Conservation (phyloP, 2,888 invertebrate genomes). For the Drosophila affinis region DNA sequence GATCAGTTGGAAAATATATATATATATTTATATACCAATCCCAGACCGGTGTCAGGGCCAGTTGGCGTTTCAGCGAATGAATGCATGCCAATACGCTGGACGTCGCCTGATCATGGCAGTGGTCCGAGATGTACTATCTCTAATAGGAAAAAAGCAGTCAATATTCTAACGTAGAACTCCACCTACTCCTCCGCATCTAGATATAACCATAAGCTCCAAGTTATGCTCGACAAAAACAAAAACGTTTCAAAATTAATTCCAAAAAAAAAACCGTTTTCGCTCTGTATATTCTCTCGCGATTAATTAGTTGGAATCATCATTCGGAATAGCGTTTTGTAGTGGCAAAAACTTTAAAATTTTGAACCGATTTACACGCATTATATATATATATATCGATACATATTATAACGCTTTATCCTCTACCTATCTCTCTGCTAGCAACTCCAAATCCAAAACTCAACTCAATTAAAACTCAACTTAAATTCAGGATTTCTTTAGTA, state of each 20-base stretch:
- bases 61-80: neutral
- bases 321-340: neutral
- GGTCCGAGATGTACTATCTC: neutral
- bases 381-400: slow-evolving; percentile 27
- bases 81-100: neutral
- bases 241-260: neutral
- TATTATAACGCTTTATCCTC: slow-evolving; percentile 47
- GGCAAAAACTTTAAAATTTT: neutral
- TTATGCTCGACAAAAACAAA: neutral
- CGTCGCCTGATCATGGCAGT: neutral
- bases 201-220: neutral
- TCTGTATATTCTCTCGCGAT: neutral
- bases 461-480: slow-evolving; percentile 16
- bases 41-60: neutral
- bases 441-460: slow-evolving; percentile 14
- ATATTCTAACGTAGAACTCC: neutral
- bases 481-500: slow-evolving; percentile 28
- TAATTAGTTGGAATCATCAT: neutral
- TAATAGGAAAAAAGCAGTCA: neutral
- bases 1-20: slow-evolving; percentile 10
- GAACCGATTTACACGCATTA: slow-evolving; percentile 15
- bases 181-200: neutral
- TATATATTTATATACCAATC: neutral
- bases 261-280: neutral
- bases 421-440: slow-evolving; percentile 41